phyloP scores from a whole-genome alignment of 2,797 vertebrate genomes.

The Oreochromis mossambicus region DNA sequence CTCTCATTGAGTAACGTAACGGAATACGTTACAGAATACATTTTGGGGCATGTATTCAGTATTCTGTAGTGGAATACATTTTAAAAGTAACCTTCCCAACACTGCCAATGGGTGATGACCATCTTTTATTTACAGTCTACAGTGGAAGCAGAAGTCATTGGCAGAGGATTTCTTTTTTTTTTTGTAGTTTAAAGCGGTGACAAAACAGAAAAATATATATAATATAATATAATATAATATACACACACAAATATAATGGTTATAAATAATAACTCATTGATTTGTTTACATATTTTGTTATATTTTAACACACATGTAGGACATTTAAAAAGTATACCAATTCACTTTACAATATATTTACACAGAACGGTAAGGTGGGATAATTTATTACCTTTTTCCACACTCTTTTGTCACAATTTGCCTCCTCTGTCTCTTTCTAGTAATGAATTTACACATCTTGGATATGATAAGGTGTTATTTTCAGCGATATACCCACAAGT shows the following conservation, averaged over 20 bases:
- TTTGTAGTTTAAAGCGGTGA: background rate
- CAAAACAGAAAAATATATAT: background rate
- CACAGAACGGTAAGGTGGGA: background rate
- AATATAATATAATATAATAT: background rate
- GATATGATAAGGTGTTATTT: background rate
- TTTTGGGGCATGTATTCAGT: too few species aligned
- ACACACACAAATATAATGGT: background rate
- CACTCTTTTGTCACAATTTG: background rate
- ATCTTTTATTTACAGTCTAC: background rate
- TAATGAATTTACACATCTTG: background rate
- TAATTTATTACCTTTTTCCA: background rate
- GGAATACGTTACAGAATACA: too few species aligned
- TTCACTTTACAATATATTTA: background rate
- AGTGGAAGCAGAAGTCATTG: background rate
- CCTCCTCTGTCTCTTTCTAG: background rate
- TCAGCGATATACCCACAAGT: background rate
- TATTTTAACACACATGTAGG: background rate
- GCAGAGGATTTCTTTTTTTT: background rate
- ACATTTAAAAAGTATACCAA: background rate
- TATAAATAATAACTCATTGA: background rate
- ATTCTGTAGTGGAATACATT: too few species aligned
- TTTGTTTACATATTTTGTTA: background rate
- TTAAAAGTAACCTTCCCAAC: too few species aligned
- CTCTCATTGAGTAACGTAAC: too few species aligned
- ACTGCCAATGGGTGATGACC: background rate